Base-by-base conservation (phyloP, 2,113 vertebrate species). In the Petroica traversi region DNA sequence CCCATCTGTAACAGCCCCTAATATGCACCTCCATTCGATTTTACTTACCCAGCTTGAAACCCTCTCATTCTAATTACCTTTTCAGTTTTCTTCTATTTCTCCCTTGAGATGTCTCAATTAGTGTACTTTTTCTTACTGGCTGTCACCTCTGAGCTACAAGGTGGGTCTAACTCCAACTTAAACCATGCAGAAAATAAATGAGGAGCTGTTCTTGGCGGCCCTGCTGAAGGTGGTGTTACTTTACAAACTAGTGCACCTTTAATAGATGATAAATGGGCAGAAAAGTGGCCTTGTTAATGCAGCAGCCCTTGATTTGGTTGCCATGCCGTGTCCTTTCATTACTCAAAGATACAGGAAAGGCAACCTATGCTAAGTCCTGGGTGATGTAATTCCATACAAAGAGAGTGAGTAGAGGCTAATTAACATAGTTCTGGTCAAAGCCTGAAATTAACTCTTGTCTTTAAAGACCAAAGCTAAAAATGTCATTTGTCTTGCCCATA, bases 261-360 rank as follows among this genome's bases (percentile, higher is more conserved):
- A 98, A 98, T 98, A 98, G 98, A 98, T 98, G 98, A 98, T 98
- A 98, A 98, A 98, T 98, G 98, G 97, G 96, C 96, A 95, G 97
- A 96, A 97, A 97, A 97, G 95, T 88, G 94, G 97, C 97, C 97
- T 98, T 98, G 96, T 98, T 98, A 98, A 98, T 98, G 97, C 95
- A 91, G 88, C 92, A 92, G 96, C 95, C 96, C 95, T 97, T 90
- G 97, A 97, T 97, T 96, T 92, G 41, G 95, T 88, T 89, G 97
- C 96, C 96, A 88, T 34, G 76, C 74, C 2, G 86, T 92, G 95
- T 98, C 97, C 97, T 96, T 97, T 97, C 98, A 98, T 98, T 98
- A 98, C 96, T 98, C 98, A 98, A 92, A 97, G 94, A 97, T 88
- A 95, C 94, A 80, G 88, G 80, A 78, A 93, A 93, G 93, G 92